Conservation (phyloP, 2,888 invertebrate species). For the Andrena marginata region DNA sequence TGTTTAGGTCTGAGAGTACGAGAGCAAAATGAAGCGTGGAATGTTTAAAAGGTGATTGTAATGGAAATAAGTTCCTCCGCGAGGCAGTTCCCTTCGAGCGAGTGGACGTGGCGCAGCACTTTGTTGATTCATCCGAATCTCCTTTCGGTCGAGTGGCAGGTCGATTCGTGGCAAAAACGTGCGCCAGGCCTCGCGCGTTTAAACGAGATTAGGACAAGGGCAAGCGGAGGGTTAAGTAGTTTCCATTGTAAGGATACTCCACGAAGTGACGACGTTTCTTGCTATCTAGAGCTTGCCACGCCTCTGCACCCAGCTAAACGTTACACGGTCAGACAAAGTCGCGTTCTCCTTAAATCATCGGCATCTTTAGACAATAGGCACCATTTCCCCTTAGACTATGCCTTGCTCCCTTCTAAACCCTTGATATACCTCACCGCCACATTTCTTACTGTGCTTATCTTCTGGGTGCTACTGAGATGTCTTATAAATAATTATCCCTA, state of each 20-base stretch:
- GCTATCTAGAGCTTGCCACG: constrained; percentile 34
- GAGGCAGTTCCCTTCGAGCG: constrained; percentile 14
- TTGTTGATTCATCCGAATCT: constrained; percentile 64
- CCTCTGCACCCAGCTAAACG: constrained; percentile 23
- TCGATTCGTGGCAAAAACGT: constrained; percentile 58
- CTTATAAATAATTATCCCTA: background rate
- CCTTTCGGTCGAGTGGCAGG: constrained; percentile 54
- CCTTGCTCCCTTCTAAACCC: background rate
- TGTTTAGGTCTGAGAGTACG: too few relatives aligned
- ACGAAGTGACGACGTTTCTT: constrained; percentile 68
- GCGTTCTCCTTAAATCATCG: constrained; percentile 31
- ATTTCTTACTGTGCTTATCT: background rate
- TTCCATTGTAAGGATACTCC: constrained; percentile 71
- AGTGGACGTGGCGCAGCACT: constrained; percentile 46
- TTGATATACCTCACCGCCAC: background rate
- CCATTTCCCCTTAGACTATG: background rate
- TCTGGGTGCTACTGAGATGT: background rate
- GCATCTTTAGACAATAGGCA: background rate
- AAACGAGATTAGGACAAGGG: constrained; percentile 73
- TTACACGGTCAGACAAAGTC: constrained; percentile 18
- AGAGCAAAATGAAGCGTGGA: too few relatives aligned
- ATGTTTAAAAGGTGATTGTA: background rate
- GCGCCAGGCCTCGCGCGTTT: constrained; percentile 57
- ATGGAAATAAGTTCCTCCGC: background rate
- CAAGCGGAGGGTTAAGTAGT: constrained; percentile 73